Base-by-base conservation (phyloP, 53 echinoderm and acorn worm genomes). In the Henricia sp. region DNA sequence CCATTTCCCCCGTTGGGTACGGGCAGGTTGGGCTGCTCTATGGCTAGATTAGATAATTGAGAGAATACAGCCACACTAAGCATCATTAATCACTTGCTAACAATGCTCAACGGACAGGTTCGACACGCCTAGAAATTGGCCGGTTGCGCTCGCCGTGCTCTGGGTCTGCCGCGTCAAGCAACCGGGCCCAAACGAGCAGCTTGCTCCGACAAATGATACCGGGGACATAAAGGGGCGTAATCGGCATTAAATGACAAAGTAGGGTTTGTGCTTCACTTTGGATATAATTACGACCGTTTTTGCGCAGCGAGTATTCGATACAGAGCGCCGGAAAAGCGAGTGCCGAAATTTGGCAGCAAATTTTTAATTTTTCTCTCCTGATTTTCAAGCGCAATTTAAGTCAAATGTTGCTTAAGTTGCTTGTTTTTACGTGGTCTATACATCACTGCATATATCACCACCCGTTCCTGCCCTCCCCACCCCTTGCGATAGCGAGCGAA, bases 1-100 rank as follows among this genome's bases (percentile, higher is more conserved):
- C 25, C 77, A 57, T 23, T 67, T 6, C 63, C 25, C 64, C 80
- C 40, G 80, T 46, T 46, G 26, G 34, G 40, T 27, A 30, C 4
- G 33, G 29, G 32, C 48, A 21, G n/a, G 34, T 44, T n/a, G 28
- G 29, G 63, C 65, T 57, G 50, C 63, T 80, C 42, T 33, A 30
- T n/a, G 30, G 80, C 44, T 8, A 80, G 80, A 80, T 80, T 28
- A 80, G 80, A 80, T 80, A 80, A 80, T 39, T 80, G 63, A 57
- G 46, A 64, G 63, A 63, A 80, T 80, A 14, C 50, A 30, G 50
- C 43, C 33, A 62, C 63, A 50, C 19, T 28, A 50, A 46, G 24
- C 80, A 80, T 80, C 80, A 80, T 80, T 80, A 80, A 80, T 80
- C 80, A 80, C 41, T 80, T 33, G 65, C 62, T 46, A 64, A 80